Evolutionary conservation across 2,113 vertebrate genomes (phyloP), one percentile per base, ranked within the genome.

Genomic region (Ascaphus truei): DNA sequence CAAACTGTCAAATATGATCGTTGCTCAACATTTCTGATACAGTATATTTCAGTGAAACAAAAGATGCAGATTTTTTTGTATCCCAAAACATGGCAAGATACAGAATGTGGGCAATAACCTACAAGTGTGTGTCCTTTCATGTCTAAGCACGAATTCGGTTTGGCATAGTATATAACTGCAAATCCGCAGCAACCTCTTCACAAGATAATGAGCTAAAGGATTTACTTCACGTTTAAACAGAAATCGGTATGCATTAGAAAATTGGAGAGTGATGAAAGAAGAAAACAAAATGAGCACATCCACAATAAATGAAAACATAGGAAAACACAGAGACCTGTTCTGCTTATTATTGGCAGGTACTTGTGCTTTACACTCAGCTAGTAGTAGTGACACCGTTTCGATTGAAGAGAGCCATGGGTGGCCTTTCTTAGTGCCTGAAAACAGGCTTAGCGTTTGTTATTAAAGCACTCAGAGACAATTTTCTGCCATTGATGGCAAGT

Each of bases 171-270:
- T n/a, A n/a, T n/a, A n/a, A n/a, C n/a, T n/a, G n/a, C n/a, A n/a
- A n/a, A n/a, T n/a, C n/a, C n/a, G n/a, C n/a, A n/a, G n/a, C n/a
- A n/a, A n/a, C n/a, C n/a, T n/a, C n/a, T n/a, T n/a, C n/a, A n/a
- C n/a, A n/a, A 74, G 67, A 65, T 29, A 66, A 68, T 7, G 43
- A 63, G 20, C 33, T n/a, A n/a, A n/a, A n/a, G 41, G 61, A 59
- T 15, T 10, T 2, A 2, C 60, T 45, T 62, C 41, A n/a, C 3
- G 18, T 3, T 34, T 56, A 53, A 77, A 75, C 39, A 53, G 13
- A 15, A 51, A 73, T 73, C 73, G 55, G 33, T 25, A 7, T 3
- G 11, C 18, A 18, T 10, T 22, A 3, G 25, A 11, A 16, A 53
- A 11, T 62, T n/a, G n/a, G n/a, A n/a, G n/a, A n/a, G n/a, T n/a